Conservation (phyloP, 2,888 invertebrate species). For the Yponomeuta malinellus region DNA sequence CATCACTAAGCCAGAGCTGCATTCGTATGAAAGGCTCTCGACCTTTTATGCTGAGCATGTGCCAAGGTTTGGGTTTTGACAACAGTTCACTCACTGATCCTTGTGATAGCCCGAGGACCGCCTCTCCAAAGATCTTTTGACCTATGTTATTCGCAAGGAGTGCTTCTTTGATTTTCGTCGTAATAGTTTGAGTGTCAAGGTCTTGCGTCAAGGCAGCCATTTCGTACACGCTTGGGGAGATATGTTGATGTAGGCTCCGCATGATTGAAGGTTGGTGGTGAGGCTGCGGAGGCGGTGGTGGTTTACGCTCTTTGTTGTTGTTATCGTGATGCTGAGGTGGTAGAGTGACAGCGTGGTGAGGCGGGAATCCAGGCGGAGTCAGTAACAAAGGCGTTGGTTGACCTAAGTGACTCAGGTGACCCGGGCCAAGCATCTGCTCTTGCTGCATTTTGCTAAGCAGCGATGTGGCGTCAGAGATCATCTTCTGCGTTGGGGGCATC, state of each 20-base stretch:
- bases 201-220: slow-evolving; percentile 98
- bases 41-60: slow-evolving; percentile 98
- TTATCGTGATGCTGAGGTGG: slow-evolving; percentile 78
- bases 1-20: slow-evolving; percentile 97
- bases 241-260: slow-evolving; percentile 86
- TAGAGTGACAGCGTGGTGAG: slow-evolving; percentile 82
- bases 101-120: slow-evolving; percentile 96
- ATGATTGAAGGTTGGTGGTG: slow-evolving; percentile 80
- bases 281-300: slow-evolving; percentile 72
- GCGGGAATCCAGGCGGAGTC: slow-evolving; percentile 85
- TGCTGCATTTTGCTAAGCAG: slow-evolving; percentile 82
- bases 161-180: slow-evolving; percentile 97
- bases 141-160: slow-evolving; percentile 97
- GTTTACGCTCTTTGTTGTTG: slow-evolving; percentile 75
- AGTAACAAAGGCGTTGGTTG: slow-evolving; percentile 79
- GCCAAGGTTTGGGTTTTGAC: slow-evolving; percentile 99
- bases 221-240: slow-evolving; percentile 97
- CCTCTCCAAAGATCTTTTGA: slow-evolving; percentile 99
- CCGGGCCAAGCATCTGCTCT: slow-evolving; percentile 77
- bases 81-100: slow-evolving; percentile 97
- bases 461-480: slow-evolving; percentile 83
- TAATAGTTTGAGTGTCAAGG: slow-evolving; percentile 96
- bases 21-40: slow-evolving; percentile 96
- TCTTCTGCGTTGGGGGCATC: slow-evolving; percentile 86
- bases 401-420: slow-evolving; percentile 71